phyloP scores from a whole-genome alignment of 2,888 invertebrate species.

The Uropetala carovei region DNA sequence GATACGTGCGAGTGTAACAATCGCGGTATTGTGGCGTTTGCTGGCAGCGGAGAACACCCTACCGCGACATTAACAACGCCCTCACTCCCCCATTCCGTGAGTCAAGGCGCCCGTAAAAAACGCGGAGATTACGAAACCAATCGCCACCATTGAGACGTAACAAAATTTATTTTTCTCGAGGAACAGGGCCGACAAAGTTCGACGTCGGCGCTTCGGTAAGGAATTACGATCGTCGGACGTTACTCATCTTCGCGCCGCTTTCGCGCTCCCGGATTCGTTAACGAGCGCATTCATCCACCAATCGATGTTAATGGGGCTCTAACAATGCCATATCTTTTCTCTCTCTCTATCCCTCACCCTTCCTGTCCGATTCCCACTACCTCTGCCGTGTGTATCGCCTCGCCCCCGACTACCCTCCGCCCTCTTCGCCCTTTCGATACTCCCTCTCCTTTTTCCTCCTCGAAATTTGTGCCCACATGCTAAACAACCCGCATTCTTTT shows the following conservation, averaged over 20 bases:
- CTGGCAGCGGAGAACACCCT: background rate
- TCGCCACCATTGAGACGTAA: background rate
- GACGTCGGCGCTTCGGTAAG: background rate
- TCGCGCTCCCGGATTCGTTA: constrained; percentile 43
- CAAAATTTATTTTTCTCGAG: background rate
- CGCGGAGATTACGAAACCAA: background rate
- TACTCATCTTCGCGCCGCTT: background rate
- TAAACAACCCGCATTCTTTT: constrained; percentile 59
- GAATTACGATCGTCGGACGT: background rate
- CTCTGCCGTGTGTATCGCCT: background rate
- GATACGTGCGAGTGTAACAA: background rate
- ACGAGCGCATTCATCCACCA: constrained; percentile 47
- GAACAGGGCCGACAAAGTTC: background rate
- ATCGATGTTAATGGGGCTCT: constrained; percentile 53
- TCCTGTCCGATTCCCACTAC: background rate
- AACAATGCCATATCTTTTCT: constrained; percentile 23
- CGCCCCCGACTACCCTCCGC: background rate
- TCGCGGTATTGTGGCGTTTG: constrained; percentile 7
- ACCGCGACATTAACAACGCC: background rate
- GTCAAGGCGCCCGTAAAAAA: background rate
- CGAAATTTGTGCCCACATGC: constrained; percentile 60
- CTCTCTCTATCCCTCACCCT: background rate
- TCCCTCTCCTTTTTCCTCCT: background rate
- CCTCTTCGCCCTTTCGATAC: background rate
- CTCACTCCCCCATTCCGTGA: background rate